A percentile compares a stretch with the other conserved stretches of the same genome.
Conservation (phyloP, 2,113 vertebrate species). For the Tragulus kanchil region DNA sequence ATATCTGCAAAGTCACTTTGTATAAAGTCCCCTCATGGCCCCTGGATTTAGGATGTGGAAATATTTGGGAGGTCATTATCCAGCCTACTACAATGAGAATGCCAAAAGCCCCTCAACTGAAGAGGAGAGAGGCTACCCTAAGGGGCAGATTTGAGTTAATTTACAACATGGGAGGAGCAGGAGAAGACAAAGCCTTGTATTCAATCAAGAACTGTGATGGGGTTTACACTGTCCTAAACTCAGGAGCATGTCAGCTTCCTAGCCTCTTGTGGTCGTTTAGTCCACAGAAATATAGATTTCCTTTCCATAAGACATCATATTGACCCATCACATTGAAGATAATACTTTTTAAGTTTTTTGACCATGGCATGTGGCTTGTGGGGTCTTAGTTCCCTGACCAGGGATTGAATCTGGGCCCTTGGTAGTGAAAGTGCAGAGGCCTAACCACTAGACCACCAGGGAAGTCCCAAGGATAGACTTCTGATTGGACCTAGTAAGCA, state of each 20-base stretch:
- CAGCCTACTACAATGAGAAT: background rate
- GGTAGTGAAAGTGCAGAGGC: background rate
- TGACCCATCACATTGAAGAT: background rate
- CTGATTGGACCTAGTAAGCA: background rate
- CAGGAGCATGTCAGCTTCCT: background rate
- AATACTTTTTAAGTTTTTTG: background rate
- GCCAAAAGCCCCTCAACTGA: background rate
- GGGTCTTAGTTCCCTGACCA: background rate
- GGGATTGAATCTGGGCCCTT: background rate
- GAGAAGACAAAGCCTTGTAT: background rate
- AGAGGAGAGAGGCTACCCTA: background rate
- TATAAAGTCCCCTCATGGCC: background rate
- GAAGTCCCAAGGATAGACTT: fast-evolving
- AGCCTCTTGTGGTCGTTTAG: background rate
- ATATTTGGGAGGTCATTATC: background rate
- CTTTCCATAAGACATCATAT: background rate
- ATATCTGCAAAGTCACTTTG: background rate
- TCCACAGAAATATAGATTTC: background rate
- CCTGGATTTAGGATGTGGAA: background rate
- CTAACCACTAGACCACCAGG: background rate
- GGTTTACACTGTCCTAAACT: background rate
- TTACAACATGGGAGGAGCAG: background rate
- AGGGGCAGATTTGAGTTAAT: background rate
- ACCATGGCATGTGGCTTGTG: background rate
- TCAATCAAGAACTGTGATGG: background rate